These are phyloP conservation scores for Valencia hispanica DNA, from an alignment of 2,797 vertebrate genomes.

Conservation along the genomic window DNA sequence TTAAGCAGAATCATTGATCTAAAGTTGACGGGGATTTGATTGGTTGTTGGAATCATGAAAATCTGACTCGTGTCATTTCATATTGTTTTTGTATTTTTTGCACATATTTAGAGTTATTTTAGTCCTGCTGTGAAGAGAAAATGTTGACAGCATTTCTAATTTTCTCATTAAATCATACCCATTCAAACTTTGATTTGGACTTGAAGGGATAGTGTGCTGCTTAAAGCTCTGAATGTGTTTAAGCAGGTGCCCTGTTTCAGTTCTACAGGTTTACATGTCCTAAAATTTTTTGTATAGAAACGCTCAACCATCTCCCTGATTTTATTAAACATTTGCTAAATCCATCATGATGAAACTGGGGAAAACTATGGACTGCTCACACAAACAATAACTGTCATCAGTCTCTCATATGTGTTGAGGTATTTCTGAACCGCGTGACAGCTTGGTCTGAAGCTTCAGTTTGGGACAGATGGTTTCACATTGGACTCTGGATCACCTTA, in stretches of 20 bases:
- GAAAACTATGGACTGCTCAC: neutral
- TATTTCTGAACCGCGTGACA: neutral
- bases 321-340: neutral
- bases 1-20: neutral
- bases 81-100: no score
- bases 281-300: neutral
- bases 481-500: neutral
- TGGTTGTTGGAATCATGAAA: neutral
- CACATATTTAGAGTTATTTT: no score
- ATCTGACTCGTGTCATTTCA: no score
- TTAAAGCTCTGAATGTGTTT: neutral
- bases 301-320: neutral
- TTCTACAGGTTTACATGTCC: neutral
- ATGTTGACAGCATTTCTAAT: no score
- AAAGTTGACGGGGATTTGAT: neutral
- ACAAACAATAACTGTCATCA: neutral
- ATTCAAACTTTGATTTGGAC: no score
- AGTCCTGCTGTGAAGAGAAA: no score
- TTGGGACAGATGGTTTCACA: neutral
- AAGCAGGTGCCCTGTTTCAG: neutral
- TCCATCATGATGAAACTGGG: neutral
- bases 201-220: no score
- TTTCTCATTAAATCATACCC: no score
- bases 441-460: neutral
- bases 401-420: neutral